Evolutionary conservation across 1,140 invertebrate species (phyloP), one percentile per base, ranked within the genome.

Genomic region (Rhizoglyphus robini): DNA sequence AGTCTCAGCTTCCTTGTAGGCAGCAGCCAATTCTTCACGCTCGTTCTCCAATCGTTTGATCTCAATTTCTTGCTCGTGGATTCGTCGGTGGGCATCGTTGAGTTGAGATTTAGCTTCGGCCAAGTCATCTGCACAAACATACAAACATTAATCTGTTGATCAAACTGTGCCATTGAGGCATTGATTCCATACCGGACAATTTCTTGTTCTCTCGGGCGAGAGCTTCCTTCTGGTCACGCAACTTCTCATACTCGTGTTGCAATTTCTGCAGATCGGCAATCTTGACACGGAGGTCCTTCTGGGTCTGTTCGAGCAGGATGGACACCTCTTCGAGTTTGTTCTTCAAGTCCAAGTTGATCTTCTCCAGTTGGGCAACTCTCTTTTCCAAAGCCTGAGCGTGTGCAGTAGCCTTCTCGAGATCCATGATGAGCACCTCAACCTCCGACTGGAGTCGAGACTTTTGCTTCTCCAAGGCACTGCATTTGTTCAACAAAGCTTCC

Each of bases 1-100:
- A 83, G 90, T 88, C 80, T 96, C 91, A 71, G 91, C 90, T 83
- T 95, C 93, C 77, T 92, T 92, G 82, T 94, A 93, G 69, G 92
- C 92, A 70, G 90, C 89, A 70, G 88, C 88, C 70, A 96, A 84
- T 81, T 96, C 92, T 75, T 95, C 91, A 72, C 92, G 86, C 79
- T 96, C 93, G 76, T 94, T 95, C 81, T 96, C 93, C 78, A 96
- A 81, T 74, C 93, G 87, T 77, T 91, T 88, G 74, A 93, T 83
- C 81, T 96, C 93, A 73, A 95, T 79, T 77, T 96, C 93, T 77
- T 95, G 77, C 78, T 96, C 93, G 77, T 96, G 93, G 72, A 93
- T 83, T 78, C 91, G 86, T 74, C 93, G 88, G 78, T 83, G 93
- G 79, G 92, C 83, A 76, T 96, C 92, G 71, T 87, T 85, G 72